Conservation (phyloP, 2,113 vertebrate species). For the Genyomyrus donnyi region DNA sequence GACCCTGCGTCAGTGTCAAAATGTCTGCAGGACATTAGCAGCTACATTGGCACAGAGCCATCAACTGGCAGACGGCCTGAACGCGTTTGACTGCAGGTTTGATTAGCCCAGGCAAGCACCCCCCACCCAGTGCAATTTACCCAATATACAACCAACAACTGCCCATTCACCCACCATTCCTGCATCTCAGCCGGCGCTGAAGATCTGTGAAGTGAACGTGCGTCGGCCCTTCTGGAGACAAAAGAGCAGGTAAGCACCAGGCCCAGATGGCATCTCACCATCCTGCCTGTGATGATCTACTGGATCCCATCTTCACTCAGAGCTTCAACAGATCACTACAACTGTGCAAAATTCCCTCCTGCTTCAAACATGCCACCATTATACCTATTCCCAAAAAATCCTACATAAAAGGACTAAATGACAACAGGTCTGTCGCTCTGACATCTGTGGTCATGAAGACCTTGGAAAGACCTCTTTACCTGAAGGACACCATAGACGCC, state of each 20-base stretch:
- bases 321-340: conserved; percentile 19
- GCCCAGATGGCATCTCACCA: conserved; percentile 14
- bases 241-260: not conserved
- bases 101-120: not conserved
- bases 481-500: not conserved
- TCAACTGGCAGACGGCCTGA: not conserved
- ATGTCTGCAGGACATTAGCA: not conserved
- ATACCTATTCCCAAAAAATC: conserved; percentile 16
- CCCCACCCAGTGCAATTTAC: not conserved
- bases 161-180: not conserved
- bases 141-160: not conserved
- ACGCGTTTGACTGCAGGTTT: not conserved
- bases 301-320: conserved; percentile 6
- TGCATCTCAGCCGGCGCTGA: not conserved
- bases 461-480: not conserved
- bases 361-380: conserved; percentile 1
- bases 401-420: not conserved
- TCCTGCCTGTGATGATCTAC: conserved; percentile 5
- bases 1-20: not conserved
- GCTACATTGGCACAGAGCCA: not conserved
- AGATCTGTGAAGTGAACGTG: not conserved
- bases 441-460: conserved; percentile 18
- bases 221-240: not conserved
- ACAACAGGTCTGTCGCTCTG: conserved; percentile 14
- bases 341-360: not conserved